These are phyloP conservation scores for Xenotilapia flavipinnis DNA, from an alignment of 2,113 vertebrate species.

Conservation along the genomic window DNA sequence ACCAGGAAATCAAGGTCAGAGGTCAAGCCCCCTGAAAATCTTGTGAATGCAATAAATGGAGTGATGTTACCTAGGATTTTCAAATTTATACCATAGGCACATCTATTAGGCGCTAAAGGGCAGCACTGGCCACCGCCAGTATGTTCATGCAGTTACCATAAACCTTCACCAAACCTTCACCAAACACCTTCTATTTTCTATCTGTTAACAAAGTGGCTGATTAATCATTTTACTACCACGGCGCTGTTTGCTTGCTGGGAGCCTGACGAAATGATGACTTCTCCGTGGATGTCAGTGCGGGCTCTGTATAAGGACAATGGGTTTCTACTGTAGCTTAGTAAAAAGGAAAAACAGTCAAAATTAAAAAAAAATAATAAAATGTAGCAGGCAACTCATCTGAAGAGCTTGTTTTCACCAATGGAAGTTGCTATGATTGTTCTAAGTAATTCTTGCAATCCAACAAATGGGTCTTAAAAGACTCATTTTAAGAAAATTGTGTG, in stretches of 20 bases:
- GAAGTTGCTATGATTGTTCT: background rate
- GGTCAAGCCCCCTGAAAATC: background rate
- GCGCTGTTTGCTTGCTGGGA: background rate
- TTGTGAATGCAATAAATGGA: background rate
- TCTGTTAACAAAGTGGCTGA: background rate
- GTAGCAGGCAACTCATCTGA: background rate
- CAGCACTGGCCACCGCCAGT: accelerated
- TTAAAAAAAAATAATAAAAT: accelerated
- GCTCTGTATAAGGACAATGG: background rate
- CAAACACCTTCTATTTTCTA: background rate
- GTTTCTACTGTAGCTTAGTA: background rate
- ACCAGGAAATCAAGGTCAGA: background rate
- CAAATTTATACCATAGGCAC: background rate
- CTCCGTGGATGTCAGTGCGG: accelerated
- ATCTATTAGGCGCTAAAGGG: background rate
- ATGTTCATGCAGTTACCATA: background rate
- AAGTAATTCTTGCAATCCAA: background rate
- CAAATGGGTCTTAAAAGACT: background rate
- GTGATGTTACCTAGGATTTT: background rate
- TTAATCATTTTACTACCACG: background rate
- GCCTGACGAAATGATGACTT: background rate
- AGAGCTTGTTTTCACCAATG: background rate
- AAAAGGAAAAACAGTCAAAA: background rate
- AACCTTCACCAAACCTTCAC: background rate
- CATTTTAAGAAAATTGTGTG: background rate